phyloP scores from a whole-genome alignment of 2,113 vertebrate species.

The Passerina amoena region DNA sequence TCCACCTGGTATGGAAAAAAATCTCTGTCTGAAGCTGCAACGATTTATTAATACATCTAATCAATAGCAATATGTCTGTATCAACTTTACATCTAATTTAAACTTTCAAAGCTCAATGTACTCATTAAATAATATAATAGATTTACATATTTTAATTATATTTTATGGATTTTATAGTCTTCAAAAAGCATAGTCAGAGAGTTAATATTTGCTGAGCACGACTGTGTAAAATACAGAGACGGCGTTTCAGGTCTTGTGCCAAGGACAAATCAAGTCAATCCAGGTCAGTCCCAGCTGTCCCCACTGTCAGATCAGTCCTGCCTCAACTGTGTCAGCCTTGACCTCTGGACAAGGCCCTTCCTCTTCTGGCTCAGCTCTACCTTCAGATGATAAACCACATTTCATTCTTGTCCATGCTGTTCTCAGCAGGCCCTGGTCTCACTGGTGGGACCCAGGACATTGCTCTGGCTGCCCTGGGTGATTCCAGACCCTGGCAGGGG shows the following conservation, averaged over 20 bases:
- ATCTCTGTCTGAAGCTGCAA: not conserved
- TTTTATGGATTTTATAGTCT: conserved; percentile 67
- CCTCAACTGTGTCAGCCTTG: not conserved
- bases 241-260: not conserved
- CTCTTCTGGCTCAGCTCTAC: not conserved
- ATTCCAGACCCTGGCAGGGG: no score
- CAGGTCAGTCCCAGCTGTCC: not conserved
- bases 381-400: not conserved
- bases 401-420: not conserved
- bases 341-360: conserved; percentile 16
- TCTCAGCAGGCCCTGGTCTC: not conserved
- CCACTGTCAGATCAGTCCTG: not conserved
- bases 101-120: conserved; percentile 73
- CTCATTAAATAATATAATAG: conserved; percentile 77
- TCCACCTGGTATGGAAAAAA: not conserved
- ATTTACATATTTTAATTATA: conserved; percentile 82
- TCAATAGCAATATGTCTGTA: conserved; percentile 69
- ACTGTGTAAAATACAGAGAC: not conserved
- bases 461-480: no score
- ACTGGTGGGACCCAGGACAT: no score
- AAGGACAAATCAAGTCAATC: not conserved
- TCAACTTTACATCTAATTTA: conserved; percentile 76
- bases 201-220: not conserved
- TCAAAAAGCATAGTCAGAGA: not conserved
- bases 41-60: conserved; percentile 70